A percentile compares a stretch with the other conserved stretches of the same genome.
Evolutionary conservation across 2,888 invertebrate genomes (phyloP).

Genomic region (Zhuqinia jingwanae): DNA sequence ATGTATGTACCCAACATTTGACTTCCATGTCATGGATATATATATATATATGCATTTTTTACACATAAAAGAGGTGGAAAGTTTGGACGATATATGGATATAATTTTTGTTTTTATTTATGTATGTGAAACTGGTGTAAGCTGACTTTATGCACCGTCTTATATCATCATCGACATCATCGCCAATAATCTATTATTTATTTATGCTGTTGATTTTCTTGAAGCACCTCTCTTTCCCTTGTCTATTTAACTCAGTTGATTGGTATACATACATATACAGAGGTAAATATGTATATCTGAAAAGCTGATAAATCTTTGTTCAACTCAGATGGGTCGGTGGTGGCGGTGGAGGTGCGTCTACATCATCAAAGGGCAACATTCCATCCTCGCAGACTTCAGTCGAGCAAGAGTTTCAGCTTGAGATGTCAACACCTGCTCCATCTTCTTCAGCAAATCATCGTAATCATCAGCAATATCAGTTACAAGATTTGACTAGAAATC

Average conservation of each 20-base stretch:
- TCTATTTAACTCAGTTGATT: background rate
- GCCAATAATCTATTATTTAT: constrained; percentile 1
- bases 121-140: constrained; percentile 8
- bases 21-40: too few species aligned
- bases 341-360: constrained; percentile 54
- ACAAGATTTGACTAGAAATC: constrained; percentile 25
- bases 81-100: background rate
- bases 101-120: background rate
- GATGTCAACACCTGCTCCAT: constrained; percentile 59
- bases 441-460: constrained; percentile 16
- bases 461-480: constrained; percentile 28
- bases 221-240: background rate
- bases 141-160: background rate
- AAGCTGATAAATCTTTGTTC: constrained; percentile 27
- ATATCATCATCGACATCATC: background rate
- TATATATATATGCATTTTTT: too few species aligned
- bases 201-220: constrained; percentile 11
- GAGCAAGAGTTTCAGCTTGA: constrained; percentile 45
- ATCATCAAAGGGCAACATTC: constrained; percentile 56
- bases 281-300: background rate
- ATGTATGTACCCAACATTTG: too few species aligned
- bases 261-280: too few species aligned
- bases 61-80: background rate
- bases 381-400: constrained; percentile 54
- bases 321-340: constrained; percentile 70